Conservation (phyloP, 2,113 vertebrate genomes). For the Tragelaphus buxtoni region DNA sequence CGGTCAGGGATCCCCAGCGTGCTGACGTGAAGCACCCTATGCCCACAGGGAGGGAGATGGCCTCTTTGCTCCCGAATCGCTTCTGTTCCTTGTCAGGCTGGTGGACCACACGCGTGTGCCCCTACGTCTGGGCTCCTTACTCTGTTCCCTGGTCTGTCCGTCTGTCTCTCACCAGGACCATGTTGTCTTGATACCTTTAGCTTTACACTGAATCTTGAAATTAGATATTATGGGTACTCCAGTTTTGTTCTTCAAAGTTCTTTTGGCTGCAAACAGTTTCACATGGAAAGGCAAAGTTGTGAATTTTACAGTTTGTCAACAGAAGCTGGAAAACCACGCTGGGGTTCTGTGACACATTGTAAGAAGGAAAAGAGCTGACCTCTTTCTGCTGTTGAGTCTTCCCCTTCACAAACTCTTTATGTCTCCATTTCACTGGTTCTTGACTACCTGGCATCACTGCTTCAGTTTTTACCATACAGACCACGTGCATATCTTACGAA, state of each 20-base stretch:
- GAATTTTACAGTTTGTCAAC: not conserved
- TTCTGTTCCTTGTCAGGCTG: too few relatives aligned
- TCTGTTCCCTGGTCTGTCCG: not conserved
- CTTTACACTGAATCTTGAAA: not conserved
- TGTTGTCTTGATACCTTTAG: not conserved
- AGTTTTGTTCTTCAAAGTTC: not conserved
- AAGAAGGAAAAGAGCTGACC: not conserved
- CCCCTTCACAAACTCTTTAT: not conserved
- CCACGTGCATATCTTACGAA: fast-evolving
- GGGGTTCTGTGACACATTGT: not conserved
- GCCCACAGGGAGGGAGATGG: not conserved
- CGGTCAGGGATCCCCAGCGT: not conserved
- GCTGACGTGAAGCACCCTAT: not conserved
- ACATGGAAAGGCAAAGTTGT: not conserved
- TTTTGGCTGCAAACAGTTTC: not conserved
- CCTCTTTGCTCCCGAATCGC: not conserved
- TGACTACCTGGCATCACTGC: not conserved
- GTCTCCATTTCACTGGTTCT: not conserved
- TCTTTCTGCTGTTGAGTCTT: not conserved
- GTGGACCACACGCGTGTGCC: not conserved
- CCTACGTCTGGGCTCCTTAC: not conserved
- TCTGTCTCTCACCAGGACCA: not conserved
- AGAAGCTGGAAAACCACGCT: not conserved
- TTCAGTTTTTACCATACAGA: not conserved
- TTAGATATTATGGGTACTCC: not conserved